phyloP scores from a whole-genome alignment of 2,888 invertebrate species.

The Lasioglossum malachurum region DNA sequence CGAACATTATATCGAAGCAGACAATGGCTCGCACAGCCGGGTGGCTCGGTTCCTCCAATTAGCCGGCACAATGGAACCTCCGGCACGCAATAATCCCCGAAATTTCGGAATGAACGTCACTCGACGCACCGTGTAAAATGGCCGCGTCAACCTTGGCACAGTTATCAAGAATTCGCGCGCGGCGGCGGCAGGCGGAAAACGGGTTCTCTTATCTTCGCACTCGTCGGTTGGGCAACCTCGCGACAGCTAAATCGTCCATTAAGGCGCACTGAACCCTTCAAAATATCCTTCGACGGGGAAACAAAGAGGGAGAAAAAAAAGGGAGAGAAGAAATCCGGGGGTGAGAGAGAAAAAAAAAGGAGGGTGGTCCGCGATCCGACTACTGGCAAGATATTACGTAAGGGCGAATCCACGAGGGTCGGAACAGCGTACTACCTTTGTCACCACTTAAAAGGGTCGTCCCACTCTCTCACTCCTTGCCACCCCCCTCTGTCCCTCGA shows the following conservation, averaged over 20 bases:
- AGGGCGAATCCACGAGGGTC: slow-evolving; percentile 39
- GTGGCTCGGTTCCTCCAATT: not conserved
- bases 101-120: not conserved
- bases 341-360: slow-evolving; percentile 13
- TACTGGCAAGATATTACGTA: slow-evolving; percentile 56
- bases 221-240: slow-evolving; percentile 38
- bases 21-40: not conserved
- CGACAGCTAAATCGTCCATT: slow-evolving; percentile 61
- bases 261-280: slow-evolving; percentile 58
- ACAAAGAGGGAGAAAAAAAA: slow-evolving; percentile 35
- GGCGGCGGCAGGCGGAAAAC: not conserved
- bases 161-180: slow-evolving; percentile 26
- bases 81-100: not conserved
- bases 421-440: slow-evolving; percentile 51
- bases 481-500: not conserved
- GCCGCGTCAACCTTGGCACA: slow-evolving; percentile 6
- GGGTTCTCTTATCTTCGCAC: slow-evolving; percentile 21
- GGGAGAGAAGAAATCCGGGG: not conserved
- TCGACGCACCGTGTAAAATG: not conserved
- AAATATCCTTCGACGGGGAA: slow-evolving; percentile 60
- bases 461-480: not conserved
- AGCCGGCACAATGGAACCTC: not conserved
- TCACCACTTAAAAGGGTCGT: slow-evolving; percentile 59
- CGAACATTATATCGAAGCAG: not conserved
- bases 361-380: slow-evolving; percentile 50